Percentiles rank a stretch among this genome's conserved stretches.
Conservation (phyloP, 2,888 invertebrate genomes). For the Caenorhabditis sinica region DNA sequence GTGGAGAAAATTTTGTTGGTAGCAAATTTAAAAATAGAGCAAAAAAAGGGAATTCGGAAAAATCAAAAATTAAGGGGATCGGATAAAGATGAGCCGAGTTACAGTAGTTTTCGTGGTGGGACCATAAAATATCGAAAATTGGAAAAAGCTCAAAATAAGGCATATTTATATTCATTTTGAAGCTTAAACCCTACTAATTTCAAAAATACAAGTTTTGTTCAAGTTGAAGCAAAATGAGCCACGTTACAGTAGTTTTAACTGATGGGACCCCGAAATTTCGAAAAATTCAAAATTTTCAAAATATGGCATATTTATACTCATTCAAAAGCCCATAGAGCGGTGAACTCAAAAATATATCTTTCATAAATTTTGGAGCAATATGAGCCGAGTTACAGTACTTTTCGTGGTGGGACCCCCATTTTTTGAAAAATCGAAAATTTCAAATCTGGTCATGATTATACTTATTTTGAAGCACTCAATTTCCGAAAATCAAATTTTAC, state of each 20-base stretch:
- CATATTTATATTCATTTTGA: background rate
- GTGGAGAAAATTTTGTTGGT: conserved; percentile 38
- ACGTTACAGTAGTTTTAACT: background rate
- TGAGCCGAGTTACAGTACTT: background rate
- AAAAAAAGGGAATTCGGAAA: background rate
- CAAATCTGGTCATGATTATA: background rate
- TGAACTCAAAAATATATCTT: background rate
- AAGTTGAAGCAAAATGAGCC: background rate
- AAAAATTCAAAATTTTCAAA: background rate
- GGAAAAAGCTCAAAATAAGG: background rate
- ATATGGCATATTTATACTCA: background rate
- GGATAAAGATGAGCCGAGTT: background rate
- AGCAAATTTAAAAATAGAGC: no score
- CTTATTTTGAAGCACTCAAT: no score
- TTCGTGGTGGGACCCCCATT: no score
- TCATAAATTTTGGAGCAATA: background rate
- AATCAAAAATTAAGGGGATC: background rate
- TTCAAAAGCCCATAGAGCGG: background rate
- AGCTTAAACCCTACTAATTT: background rate
- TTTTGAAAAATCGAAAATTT: no score
- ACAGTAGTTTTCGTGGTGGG: conserved; percentile 3
- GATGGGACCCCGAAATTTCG: no score
- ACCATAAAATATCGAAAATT: conserved; percentile 13
- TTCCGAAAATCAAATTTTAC: no score
- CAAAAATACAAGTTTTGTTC: background rate